These are phyloP conservation scores for Marcusenius ussheri DNA, from an alignment of 2,113 vertebrate genomes.

Conservation along the genomic window DNA sequence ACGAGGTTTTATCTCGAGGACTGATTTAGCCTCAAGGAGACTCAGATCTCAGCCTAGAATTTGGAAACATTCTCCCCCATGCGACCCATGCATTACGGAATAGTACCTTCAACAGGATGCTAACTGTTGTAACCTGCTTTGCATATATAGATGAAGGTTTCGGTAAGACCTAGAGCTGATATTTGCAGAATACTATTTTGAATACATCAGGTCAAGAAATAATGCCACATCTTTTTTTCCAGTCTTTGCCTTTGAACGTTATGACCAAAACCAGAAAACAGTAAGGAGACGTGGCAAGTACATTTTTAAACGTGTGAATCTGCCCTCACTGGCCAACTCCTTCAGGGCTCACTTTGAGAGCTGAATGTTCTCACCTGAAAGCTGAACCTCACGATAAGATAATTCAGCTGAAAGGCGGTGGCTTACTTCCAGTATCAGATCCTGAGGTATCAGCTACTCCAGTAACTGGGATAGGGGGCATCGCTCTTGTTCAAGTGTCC, in stretches of 20 bases:
- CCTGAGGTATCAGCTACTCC: not conserved
- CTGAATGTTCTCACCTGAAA: not conserved
- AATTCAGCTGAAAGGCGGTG: not conserved
- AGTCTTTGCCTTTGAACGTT: not conserved
- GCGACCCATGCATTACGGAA: not conserved
- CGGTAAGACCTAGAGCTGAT: not conserved
- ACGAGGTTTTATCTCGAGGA: not conserved
- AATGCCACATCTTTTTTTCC: not conserved
- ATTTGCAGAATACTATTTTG: not conserved
- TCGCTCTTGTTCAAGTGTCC: not conserved
- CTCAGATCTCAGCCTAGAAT: not conserved
- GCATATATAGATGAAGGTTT: not conserved
- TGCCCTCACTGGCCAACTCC: not conserved
- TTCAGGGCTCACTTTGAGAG: not conserved
- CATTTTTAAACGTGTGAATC: not conserved
- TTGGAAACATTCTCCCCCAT: not conserved
- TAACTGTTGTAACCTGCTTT: not conserved
- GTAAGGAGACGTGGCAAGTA: not conserved
- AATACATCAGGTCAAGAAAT: not conserved
- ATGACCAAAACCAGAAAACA: not conserved
- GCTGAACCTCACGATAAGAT: not conserved
- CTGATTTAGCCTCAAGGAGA: not conserved
- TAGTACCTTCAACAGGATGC: not conserved
- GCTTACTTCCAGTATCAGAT: not conserved
- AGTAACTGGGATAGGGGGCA: not conserved